Conservation (phyloP, 1,140 invertebrate species). For the Drosophila willistoni region DNA sequence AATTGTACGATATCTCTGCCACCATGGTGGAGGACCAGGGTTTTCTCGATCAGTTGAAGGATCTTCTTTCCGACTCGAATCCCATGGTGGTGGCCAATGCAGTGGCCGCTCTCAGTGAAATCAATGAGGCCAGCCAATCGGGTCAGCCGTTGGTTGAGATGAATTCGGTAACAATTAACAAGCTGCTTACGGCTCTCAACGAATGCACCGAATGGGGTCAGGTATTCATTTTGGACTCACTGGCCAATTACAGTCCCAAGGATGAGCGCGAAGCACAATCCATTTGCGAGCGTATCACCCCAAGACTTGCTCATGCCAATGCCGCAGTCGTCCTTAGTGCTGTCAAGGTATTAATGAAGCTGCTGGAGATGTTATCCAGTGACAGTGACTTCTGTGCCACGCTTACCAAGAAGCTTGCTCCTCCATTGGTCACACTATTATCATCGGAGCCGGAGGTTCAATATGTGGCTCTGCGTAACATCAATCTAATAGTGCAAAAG, state of each 20-base stretch:
- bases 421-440: conserved; percentile 98
- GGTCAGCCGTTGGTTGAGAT: conserved; percentile 97
- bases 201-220: conserved; percentile 99
- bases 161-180: conserved; percentile 99
- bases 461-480: conserved; percentile 99
- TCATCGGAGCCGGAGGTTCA: conserved; percentile 99
- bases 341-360: conserved; percentile 98
- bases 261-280: conserved; percentile 99
- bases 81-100: conserved; percentile 99
- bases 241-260: conserved; percentile 98
- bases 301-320: conserved; percentile 98
- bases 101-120: conserved; percentile 99
- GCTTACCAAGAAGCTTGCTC: conserved; percentile 98
- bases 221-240: conserved; percentile 98
- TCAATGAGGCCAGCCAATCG: conserved; percentile 97
- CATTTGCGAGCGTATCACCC: conserved; percentile 99
- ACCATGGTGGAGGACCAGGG: conserved; percentile 94
- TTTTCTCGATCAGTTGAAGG: conserved; percentile 98
- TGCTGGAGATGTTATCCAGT: conserved; percentile 97
- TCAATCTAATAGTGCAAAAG: conserved; percentile 99
- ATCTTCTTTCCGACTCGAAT: conserved; percentile 99
- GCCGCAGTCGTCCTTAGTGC: conserved; percentile 99
- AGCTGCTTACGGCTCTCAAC: conserved; percentile 98
- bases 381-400: conserved; percentile 97
- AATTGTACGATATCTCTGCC: conserved; percentile 99